phyloP scores from a whole-genome alignment of 23 tunicate species.

The Aplidium turbinatum region DNA sequence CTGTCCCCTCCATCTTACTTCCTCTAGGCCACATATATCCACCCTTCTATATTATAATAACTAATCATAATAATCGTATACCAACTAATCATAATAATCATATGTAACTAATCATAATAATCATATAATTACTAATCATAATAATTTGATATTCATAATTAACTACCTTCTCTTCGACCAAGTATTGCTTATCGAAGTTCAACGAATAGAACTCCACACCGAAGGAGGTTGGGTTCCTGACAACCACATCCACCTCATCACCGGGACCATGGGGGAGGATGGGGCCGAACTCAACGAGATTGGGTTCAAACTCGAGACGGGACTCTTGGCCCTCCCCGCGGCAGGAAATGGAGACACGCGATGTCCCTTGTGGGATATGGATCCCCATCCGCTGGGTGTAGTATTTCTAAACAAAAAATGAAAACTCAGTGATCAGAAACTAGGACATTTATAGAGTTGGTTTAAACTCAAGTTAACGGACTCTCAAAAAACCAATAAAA shows the following conservation, averaged over 20 bases:
- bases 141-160: no score
- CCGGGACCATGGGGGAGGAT: slow-evolving; percentile 88
- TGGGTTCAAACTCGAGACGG: slow-evolving; percentile 76
- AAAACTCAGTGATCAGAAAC: background rate
- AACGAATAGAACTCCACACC: slow-evolving; percentile 93
- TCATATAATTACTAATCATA: no score
- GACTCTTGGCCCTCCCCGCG: slow-evolving; percentile 83
- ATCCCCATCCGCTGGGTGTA: slow-evolving; percentile 77
- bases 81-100: no score
- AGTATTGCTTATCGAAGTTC: slow-evolving; percentile 85
- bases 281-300: slow-evolving; percentile 87
- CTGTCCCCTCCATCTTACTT: no score
- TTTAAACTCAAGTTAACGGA: background rate
- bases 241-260: slow-evolving; percentile 64
- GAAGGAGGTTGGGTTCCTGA: slow-evolving; percentile 72
- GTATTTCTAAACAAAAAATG: slow-evolving; percentile 38
- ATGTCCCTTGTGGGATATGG: slow-evolving; percentile 74
- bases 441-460: no score
- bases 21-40: no score
- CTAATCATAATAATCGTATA: no score
- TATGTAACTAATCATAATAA: no score
- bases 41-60: no score
- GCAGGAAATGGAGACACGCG: slow-evolving; percentile 68
- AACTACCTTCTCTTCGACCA: slow-evolving; percentile 93
- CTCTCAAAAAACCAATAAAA: no score